phyloP scores from a whole-genome alignment of 92 coral and sea anemone species.

The Plumapathes pennacea region DNA sequence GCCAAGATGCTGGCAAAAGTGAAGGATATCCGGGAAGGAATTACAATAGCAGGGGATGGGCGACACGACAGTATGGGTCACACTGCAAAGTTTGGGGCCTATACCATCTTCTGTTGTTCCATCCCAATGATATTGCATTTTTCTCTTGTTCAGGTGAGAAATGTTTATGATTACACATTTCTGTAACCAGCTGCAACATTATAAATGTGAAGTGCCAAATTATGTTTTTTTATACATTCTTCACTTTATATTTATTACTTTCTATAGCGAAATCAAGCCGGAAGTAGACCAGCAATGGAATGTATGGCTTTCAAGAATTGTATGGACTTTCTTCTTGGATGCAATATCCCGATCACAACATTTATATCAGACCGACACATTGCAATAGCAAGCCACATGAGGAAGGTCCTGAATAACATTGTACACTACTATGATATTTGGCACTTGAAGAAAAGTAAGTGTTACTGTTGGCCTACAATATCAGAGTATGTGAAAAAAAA shows the following conservation, averaged over 20 bases:
- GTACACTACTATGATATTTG: constrained; percentile 66
- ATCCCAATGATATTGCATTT: constrained; percentile 15
- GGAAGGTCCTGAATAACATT: constrained; percentile 22
- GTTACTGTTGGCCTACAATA: constrained; percentile 1
- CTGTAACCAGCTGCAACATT: no score
- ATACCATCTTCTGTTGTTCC: constrained; percentile 22
- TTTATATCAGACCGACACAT: constrained; percentile 56
- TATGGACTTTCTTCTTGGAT: constrained; percentile 40
- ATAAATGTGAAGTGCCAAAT: no score
- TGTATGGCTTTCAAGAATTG: constrained; percentile 36
- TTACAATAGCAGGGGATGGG: constrained; percentile 22
- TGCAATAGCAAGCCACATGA: constrained; percentile 62
- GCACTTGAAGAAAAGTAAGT: constrained; percentile 72
- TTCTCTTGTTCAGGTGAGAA: constrained; percentile 19
- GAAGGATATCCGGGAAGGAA: neutral
- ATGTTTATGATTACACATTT: no score
- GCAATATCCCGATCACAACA: constrained; percentile 43
- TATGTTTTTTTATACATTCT: neutral
- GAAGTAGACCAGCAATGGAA: constrained; percentile 65
- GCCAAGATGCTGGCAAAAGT: constrained; percentile 1
- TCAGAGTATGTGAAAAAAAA: no score
- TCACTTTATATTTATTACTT: neutral
- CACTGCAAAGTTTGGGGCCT: constrained; percentile 28
- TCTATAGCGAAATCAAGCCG: constrained; percentile 52
- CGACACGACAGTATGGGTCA: constrained; percentile 37